Percentiles rank a stretch among this genome's conserved stretches.
phyloP scores from a whole-genome alignment of 2,113 vertebrate genomes.

The Castor canadensis region DNA sequence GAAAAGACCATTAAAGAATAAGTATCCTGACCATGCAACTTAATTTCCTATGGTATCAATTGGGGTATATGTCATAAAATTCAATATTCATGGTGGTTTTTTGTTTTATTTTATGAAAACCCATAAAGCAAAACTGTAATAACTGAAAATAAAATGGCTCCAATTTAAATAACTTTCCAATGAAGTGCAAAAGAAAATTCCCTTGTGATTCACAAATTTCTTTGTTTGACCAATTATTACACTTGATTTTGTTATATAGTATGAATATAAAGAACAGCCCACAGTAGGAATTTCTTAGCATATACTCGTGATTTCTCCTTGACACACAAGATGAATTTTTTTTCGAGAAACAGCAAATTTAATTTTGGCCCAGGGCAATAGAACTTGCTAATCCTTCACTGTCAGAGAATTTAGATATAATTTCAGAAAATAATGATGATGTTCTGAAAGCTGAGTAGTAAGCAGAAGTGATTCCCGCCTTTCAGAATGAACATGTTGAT shows the following conservation, averaged over 20 bases:
- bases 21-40: too few species aligned
- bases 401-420: constrained; percentile 19
- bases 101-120: constrained; percentile 31
- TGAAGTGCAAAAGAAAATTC: neutral
- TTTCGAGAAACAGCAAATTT: constrained; percentile 21
- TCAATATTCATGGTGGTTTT: neutral
- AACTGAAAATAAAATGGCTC: neutral
- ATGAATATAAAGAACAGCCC: too few species aligned
- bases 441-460: neutral
- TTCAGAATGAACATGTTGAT: constrained; percentile 46
- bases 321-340: neutral
- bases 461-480: neutral
- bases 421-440: constrained; percentile 32
- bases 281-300: constrained; percentile 6
- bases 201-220: constrained; percentile 37
- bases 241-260: constrained; percentile 35
- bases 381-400: constrained; percentile 40
- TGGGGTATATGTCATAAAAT: neutral
- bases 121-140: neutral
- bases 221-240: neutral
- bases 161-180: neutral
- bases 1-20: too few species aligned
- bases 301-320: neutral
- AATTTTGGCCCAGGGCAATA: constrained; percentile 6
- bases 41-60: constrained; percentile 23